Evolutionary conservation across 2,797 vertebrate genomes (phyloP), one percentile per base, ranked within the genome.

Genomic region (Kryptopterus vitreolus): DNA sequence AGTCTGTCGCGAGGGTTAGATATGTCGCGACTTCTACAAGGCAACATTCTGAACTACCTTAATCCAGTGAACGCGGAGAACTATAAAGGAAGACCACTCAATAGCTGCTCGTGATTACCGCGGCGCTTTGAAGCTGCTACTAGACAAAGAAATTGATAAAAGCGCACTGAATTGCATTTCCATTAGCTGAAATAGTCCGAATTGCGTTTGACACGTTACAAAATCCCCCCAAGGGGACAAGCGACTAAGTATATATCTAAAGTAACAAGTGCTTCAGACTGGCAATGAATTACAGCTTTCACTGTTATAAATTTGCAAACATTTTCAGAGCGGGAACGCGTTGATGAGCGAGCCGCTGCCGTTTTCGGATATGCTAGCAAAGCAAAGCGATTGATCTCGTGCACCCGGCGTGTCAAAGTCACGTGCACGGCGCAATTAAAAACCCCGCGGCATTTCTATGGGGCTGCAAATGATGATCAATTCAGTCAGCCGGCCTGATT

Each of bases 1-100:
- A 89, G 92, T 93, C 91, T 91, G 90, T 58, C 88, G 90, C 88
- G 85, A 84, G 79, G 61, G 71, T 80, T 84, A 72, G 82, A 63
- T 77, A 80, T 79, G 78, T 93, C 93, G 91, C 88, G 92, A 90
- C 92, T 90, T 93, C 92, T 92, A 89, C 91, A 59, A 93, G 92
- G 92, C 93, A 90, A 89, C 90, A 90, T 92, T 61, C 91, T 91
- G 91, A 88, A 92, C 38, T 7, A 89, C 87, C 61, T 57, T 87
- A 83, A 79, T 69, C 69, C 73, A 78, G 77, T 78, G 73, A 77
- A 61, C 76, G 68, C 26, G 53, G 18, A 78, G 61, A 62, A 75
- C 80, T 63, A 77, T 29, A 31, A 57, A 84, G 52, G 53, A 31
- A 33, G 68, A 65, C 63, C 46, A 48, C 75, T 79, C 71, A 63